Conservation (phyloP, 2,113 vertebrate species). For the Synodontis membranacea region DNA sequence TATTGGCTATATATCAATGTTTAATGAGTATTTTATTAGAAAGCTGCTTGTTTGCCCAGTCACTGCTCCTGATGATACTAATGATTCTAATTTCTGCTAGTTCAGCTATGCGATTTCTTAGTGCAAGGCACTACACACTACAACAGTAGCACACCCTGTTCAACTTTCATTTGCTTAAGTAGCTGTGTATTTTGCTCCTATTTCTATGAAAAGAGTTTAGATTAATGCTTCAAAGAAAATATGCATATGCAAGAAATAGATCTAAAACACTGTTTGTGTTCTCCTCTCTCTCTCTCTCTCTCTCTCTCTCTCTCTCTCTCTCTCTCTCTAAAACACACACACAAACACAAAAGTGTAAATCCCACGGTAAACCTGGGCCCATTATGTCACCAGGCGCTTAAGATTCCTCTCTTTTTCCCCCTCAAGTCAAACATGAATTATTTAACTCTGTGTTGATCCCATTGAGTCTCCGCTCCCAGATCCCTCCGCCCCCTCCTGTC, state of each 20-base stretch:
- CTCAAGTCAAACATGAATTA: conserved; percentile 71
- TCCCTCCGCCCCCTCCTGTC: conserved; percentile 58
- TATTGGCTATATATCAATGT: not conserved
- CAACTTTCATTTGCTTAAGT: not conserved
- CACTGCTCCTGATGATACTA: not conserved
- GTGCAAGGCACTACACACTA: no score
- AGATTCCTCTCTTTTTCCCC: conserved; percentile 58
- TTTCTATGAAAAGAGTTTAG: not conserved
- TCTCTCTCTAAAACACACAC: no score
- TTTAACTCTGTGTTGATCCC: conserved; percentile 69
- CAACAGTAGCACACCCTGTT: not conserved
- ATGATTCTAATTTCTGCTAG: not conserved
- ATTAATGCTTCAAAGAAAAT: not conserved
- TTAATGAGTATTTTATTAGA: not conserved
- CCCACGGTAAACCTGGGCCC: conserved; percentile 60
- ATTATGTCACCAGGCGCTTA: conserved; percentile 68
- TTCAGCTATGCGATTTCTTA: not conserved
- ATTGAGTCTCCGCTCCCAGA: conserved; percentile 58
- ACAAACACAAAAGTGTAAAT: conserved; percentile 47
- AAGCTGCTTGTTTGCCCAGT: not conserved
- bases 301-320: no score
- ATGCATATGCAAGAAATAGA: not conserved
- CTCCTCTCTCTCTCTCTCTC: no score
- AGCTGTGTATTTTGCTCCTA: not conserved
- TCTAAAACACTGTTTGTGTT: not conserved